Conservation (phyloP, 2,113 vertebrate genomes). For the human (Homo sapiens) region DNA sequence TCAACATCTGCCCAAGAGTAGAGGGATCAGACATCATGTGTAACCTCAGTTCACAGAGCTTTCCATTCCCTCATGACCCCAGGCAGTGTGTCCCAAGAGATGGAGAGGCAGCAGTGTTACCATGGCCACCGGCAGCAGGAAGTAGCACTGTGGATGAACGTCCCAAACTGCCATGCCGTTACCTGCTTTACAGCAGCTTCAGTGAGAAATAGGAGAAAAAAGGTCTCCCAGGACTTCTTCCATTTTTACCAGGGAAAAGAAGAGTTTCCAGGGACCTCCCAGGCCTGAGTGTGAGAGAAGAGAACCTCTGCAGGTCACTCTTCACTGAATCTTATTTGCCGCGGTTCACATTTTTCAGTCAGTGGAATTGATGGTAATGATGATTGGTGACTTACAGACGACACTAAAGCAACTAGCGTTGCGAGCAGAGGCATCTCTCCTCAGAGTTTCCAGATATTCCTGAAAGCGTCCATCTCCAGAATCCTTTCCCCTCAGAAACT, state of each 20-base stretch:
- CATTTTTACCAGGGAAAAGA: background rate
- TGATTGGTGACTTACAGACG: background rate
- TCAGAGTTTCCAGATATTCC: conserved; percentile 38
- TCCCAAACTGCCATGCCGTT: background rate
- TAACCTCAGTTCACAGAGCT: background rate
- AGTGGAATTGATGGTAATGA: background rate
- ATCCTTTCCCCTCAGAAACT: background rate
- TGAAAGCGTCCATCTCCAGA: conserved; percentile 5
- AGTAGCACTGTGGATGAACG: background rate
- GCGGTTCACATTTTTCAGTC: background rate
- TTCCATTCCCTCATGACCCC: background rate
- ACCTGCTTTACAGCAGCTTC: background rate
- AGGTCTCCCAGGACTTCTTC: background rate
- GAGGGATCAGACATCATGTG: rapidly evolving
- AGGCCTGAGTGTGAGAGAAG: background rate
- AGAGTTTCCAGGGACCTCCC: background rate
- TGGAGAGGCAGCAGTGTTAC: background rate
- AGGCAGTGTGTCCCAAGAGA: background rate
- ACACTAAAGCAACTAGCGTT: background rate
- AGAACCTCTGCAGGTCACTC: background rate
- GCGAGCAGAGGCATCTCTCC: conserved; percentile 18
- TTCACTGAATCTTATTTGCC: background rate
- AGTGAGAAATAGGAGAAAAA: background rate
- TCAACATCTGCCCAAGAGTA: background rate
- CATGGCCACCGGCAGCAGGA: background rate